These are phyloP conservation scores for Genyomyrus donnyi DNA, from an alignment of 2,113 vertebrate genomes.

Conservation along the genomic window DNA sequence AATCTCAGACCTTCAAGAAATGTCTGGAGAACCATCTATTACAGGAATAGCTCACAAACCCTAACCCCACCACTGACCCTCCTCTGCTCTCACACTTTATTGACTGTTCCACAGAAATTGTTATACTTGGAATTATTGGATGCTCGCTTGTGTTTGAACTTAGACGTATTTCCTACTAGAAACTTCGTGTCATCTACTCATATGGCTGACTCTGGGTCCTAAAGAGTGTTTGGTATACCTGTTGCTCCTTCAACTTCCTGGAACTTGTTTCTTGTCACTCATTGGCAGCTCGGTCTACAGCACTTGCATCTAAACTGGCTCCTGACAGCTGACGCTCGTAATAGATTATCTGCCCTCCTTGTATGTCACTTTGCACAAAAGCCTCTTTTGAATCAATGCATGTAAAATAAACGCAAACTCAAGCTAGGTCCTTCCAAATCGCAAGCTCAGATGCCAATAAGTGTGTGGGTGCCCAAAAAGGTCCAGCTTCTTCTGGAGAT, in stretches of 20 bases:
- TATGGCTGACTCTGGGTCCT: background rate
- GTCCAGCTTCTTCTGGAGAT: background rate
- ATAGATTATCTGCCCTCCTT: background rate
- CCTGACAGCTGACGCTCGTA: background rate
- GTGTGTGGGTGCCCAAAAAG: background rate
- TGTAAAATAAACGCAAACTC: background rate
- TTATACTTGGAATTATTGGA: background rate
- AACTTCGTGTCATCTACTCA: background rate
- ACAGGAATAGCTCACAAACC: background rate
- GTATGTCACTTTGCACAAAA: background rate
- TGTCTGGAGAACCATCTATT: background rate
- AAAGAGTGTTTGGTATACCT: background rate
- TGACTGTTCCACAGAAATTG: background rate
- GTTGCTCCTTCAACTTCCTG: background rate
- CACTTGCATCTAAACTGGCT: background rate
- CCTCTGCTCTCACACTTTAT: background rate
- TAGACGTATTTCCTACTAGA: background rate
- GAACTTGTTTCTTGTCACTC: background rate
- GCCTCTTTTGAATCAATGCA: background rate
- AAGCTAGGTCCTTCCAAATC: background rate
- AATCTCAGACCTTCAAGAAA: background rate
- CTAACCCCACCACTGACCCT: background rate
- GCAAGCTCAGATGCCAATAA: background rate
- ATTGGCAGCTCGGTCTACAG: background rate
- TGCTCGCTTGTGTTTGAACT: background rate